Evolutionary conservation across 2,797 vertebrate species (phyloP).

Genomic region (Luscinia luscinia): DNA sequence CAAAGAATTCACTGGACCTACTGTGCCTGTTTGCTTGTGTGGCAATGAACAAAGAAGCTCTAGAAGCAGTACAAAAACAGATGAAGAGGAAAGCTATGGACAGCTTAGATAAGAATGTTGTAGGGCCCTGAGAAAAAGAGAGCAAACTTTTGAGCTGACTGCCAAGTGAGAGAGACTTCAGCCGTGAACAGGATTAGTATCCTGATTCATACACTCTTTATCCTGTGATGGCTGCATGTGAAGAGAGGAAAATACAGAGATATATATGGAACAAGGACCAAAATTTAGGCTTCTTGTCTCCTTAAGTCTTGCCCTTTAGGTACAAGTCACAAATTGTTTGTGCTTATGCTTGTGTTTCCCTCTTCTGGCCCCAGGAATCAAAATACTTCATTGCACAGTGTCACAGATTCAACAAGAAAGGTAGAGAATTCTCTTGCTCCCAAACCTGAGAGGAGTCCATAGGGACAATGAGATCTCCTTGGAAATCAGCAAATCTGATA

Average conservation of each 20-base stretch:
- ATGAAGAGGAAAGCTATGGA: slow-evolving; percentile 44
- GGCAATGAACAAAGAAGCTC: slow-evolving; percentile 59
- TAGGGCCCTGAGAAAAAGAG: slow-evolving; percentile 55
- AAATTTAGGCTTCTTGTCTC: neutral
- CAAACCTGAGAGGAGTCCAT: neutral
- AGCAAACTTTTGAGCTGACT: slow-evolving; percentile 46
- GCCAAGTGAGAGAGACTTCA: slow-evolving; percentile 24
- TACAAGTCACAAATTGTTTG: neutral
- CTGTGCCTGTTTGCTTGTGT: slow-evolving; percentile 59
- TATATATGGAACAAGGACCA: neutral
- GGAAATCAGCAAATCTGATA: neutral
- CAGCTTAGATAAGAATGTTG: slow-evolving; percentile 64
- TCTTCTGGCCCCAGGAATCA: neutral
- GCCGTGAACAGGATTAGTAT: neutral
- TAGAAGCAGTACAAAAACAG: slow-evolving; percentile 66
- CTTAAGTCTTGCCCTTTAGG: neutral
- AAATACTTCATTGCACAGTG: neutral
- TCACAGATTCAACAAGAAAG: neutral
- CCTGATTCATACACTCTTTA: neutral
- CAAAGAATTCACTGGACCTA: slow-evolving; percentile 69
- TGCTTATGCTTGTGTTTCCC: neutral
- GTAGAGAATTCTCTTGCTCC: neutral
- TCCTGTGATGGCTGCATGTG: neutral
- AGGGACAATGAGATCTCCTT: neutral
- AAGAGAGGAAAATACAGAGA: neutral